Evolutionary conservation across 2,113 vertebrate genomes (phyloP).

Genomic region (Antennarius striatus): DNA sequence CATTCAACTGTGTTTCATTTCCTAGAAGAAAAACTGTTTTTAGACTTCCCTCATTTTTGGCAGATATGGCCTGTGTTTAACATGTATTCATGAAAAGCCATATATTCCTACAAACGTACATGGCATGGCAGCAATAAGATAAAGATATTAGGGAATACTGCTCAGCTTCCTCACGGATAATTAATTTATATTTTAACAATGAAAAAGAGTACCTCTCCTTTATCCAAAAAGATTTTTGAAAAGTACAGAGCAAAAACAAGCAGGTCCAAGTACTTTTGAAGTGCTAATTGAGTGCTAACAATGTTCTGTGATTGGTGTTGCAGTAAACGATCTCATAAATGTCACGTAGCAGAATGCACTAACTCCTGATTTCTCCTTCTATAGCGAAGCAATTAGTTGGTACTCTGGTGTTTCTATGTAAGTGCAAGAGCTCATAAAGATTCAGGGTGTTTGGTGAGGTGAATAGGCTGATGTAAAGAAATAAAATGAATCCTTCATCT

Average conservation of each 20-base stretch:
- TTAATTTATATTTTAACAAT: conserved; percentile 19
- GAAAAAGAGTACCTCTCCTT: conserved; percentile 22
- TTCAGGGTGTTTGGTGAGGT: conserved; percentile 1
- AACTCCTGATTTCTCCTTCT: neutral
- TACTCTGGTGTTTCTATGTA: conserved; percentile 3
- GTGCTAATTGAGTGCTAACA: conserved; percentile 75
- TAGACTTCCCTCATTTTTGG: conserved; percentile 40
- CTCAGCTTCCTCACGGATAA: conserved; percentile 2
- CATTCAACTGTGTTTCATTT: conserved; percentile 61
- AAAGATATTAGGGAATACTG: neutral
- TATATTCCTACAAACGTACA: conserved; percentile 8
- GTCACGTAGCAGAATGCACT: conserved; percentile 41
- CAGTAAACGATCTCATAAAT: conserved; percentile 74
- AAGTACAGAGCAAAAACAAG: conserved; percentile 24
- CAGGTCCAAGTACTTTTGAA: conserved; percentile 51
- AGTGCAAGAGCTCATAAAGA: conserved; percentile 1
- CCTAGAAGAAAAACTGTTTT: conserved; percentile 54
- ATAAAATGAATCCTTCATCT: conserved; percentile 9
- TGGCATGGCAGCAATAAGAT: neutral
- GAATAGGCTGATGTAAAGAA: conserved; percentile 5
- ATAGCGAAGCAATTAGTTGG: conserved; percentile 7
- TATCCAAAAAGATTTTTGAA: conserved; percentile 10
- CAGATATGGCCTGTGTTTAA: conserved; percentile 33
- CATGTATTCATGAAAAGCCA: too few species aligned
- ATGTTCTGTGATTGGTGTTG: conserved; percentile 65